Evolutionary conservation across 2,888 invertebrate genomes (phyloP).

Genomic region (Empis stercorea): DNA sequence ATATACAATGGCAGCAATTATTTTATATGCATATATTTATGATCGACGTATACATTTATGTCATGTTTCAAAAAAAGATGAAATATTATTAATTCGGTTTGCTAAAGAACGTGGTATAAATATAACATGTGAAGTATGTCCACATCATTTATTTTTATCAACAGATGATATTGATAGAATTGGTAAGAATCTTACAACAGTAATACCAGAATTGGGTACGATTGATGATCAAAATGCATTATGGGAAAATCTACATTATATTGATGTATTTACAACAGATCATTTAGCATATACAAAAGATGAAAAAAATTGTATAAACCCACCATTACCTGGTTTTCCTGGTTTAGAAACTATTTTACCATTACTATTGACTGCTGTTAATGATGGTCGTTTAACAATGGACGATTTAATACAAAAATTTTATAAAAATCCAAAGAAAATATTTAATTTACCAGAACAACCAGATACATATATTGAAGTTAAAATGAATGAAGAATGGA

Average conservation of each 20-base stretch:
- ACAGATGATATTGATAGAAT: slow-evolving; percentile 59
- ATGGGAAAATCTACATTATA: slow-evolving; percentile 91
- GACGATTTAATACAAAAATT: slow-evolving; percentile 86
- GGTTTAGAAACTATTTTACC: slow-evolving; percentile 98
- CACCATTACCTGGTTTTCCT: slow-evolving; percentile 89
- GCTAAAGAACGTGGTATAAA: slow-evolving; percentile 82
- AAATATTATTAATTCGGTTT: slow-evolving; percentile 77
- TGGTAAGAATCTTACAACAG: no score
- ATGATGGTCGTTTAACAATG: slow-evolving; percentile 73
- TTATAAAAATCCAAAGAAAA: slow-evolving; percentile 83
- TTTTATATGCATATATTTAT: slow-evolving; percentile 74
- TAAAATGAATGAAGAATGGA: slow-evolving; percentile 86
- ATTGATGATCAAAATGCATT: slow-evolving; percentile 88
- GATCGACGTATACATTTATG: slow-evolving; percentile 90
- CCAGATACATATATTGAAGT: slow-evolving; percentile 94
- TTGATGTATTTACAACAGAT: slow-evolving; percentile 98
- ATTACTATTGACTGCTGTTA: slow-evolving; percentile 83
- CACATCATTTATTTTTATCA: slow-evolving; percentile 92
- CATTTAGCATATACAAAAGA: slow-evolving; percentile 91
- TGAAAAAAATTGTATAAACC: slow-evolving; percentile 68
- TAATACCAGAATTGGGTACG: slow-evolving; percentile 47
- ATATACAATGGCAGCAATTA: slow-evolving; percentile 88
- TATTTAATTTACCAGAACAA: slow-evolving; percentile 94
- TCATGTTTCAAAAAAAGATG: slow-evolving; percentile 92
- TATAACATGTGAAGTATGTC: slow-evolving; percentile 97